Evolutionary conservation across 2,113 vertebrate species (phyloP).

Genomic region (Hyperoodon ampullatus): DNA sequence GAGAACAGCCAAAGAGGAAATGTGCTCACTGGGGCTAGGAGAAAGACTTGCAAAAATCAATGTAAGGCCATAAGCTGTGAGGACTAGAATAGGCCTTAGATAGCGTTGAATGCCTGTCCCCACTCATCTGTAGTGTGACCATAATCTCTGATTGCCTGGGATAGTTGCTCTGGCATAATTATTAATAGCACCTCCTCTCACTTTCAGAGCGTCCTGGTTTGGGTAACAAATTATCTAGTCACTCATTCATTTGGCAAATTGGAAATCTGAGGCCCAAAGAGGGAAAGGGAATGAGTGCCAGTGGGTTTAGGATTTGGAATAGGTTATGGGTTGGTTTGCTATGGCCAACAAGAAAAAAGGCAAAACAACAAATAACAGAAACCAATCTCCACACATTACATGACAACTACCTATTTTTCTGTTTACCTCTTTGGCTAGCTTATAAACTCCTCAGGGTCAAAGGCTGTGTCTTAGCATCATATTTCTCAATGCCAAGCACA

Average conservation of each 20-base stretch:
- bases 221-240: neutral
- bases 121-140: neutral
- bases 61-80: neutral
- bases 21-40: neutral
- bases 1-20: neutral
- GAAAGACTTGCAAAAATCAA: neutral
- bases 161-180: neutral
- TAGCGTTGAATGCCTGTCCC: neutral
- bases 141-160: neutral
- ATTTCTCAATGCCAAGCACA: neutral
- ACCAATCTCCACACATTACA: neutral
- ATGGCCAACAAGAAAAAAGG: neutral
- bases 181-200: neutral
- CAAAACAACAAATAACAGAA: neutral
- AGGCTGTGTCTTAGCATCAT: neutral
- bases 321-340: neutral
- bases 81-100: neutral
- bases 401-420: neutral
- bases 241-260: neutral
- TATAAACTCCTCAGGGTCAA: neutral
- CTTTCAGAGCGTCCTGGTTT: neutral
- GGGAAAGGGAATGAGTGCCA: neutral
- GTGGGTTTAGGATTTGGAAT: neutral
- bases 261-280: slow-evolving; percentile 5
- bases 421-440: neutral